These are phyloP conservation scores for Harlomillsia oculata DNA, from an alignment of 1,140 invertebrate species.

Conservation along the genomic window DNA sequence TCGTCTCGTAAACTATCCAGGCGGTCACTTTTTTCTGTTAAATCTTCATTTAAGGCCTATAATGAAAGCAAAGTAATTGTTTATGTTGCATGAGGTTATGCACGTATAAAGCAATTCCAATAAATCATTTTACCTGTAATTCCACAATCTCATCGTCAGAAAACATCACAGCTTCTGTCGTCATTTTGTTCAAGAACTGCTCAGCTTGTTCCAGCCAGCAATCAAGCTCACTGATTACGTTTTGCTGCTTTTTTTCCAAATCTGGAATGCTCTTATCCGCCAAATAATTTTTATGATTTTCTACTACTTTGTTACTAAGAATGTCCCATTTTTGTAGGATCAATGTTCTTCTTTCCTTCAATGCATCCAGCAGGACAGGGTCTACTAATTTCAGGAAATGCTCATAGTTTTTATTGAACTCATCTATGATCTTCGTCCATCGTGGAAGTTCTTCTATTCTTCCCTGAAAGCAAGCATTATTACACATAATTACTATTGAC, in stretches of 20 bases:
- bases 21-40: conserved; percentile 20
- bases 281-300: conserved; percentile 18
- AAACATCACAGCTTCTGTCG: conserved; percentile 57
- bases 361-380: conserved; percentile 50
- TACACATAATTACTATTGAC: neutral
- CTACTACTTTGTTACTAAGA: conserved; percentile 21
- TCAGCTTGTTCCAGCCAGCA: conserved; percentile 45
- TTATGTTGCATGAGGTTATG: neutral
- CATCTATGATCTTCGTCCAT: conserved; percentile 24
- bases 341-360: conserved; percentile 47
- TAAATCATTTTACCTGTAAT: conserved; percentile 16
- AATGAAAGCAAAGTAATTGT: neutral
- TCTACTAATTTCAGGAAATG: conserved; percentile 58
- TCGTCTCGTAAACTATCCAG: conserved; percentile 27
- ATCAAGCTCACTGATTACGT: conserved; percentile 40
- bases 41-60: conserved; percentile 28
- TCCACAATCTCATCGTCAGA: conserved; percentile 51
- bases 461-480: conserved; percentile 11
- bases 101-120: neutral
- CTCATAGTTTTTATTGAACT: conserved; percentile 39
- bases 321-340: conserved; percentile 39
- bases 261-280: conserved; percentile 2
- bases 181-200: conserved; percentile 48
- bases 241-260: conserved; percentile 28
- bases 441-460: conserved; percentile 27